Evolutionary conservation across 2,888 invertebrate species (phyloP).

Genomic region (Smittia sp.): DNA sequence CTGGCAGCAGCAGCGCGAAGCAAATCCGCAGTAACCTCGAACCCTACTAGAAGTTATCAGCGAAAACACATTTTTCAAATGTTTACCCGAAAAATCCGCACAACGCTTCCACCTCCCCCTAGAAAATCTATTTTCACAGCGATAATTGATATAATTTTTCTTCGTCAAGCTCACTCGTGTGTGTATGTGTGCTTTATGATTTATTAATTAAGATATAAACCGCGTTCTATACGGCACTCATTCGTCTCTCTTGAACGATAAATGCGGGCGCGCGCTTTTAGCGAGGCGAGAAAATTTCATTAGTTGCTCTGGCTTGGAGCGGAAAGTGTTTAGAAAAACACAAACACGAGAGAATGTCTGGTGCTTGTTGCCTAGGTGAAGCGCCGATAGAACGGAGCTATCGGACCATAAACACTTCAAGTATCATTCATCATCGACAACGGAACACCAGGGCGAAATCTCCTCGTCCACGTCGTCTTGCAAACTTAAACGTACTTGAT

Average conservation of each 20-base stretch:
- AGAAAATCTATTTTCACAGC: background rate
- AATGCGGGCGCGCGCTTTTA: background rate
- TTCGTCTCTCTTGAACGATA: background rate
- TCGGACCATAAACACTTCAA: constrained; percentile 13
- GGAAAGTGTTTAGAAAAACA: background rate
- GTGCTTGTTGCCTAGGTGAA: background rate
- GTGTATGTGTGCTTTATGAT: constrained; percentile 25
- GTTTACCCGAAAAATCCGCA: constrained; percentile 16
- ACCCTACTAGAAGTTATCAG: background rate
- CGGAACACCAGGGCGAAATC: background rate
- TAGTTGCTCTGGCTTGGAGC: background rate
- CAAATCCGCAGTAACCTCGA: no score
- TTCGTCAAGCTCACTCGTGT: constrained; percentile 13
- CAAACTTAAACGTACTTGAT: background rate
- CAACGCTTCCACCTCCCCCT: background rate
- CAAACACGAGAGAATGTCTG: background rate
- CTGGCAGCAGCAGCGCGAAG: background rate
- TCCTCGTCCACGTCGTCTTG: background rate
- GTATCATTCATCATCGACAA: constrained; percentile 23
- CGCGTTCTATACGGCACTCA: constrained; percentile 23
- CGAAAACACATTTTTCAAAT: constrained; percentile 4
- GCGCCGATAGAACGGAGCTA: constrained; percentile 3
- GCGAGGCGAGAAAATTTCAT: constrained; percentile 8
- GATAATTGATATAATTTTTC: constrained; percentile 27
- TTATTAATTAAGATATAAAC: constrained; percentile 35